These are phyloP conservation scores for Procambarus clarkii DNA, from an alignment of 1,140 invertebrate species.

Conservation along the genomic window DNA sequence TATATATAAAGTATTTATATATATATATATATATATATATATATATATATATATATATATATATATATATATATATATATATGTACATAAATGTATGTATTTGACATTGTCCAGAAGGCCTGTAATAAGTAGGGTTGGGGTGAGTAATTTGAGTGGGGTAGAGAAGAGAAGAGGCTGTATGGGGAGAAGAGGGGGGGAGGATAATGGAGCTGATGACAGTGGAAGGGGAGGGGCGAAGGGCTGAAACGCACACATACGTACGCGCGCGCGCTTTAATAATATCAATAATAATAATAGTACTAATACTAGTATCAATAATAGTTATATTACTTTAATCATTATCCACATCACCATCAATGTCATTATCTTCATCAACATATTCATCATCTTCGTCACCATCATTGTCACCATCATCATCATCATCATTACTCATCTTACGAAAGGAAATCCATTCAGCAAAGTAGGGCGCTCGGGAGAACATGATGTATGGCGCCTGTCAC, in stretches of 20 bases:
- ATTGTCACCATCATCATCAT: not conserved
- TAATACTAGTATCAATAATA: too few relatives aligned
- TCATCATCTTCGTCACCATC: not conserved
- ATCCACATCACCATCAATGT: too few relatives aligned
- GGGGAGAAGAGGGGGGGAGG: not conserved
- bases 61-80: too few relatives aligned
- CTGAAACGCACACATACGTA: not conserved
- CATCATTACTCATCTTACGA: too few relatives aligned
- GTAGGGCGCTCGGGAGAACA: slow-evolving; percentile 3
- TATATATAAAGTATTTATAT: not conserved
- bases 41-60: not conserved
- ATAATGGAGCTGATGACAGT: not conserved
- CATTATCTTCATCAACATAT: too few relatives aligned
- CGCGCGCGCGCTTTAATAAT: too few relatives aligned
- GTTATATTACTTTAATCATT: too few relatives aligned
- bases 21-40: slow-evolving; percentile 14
- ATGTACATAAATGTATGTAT: too few relatives aligned
- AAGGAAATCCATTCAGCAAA: too few relatives aligned
- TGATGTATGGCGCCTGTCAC: slow-evolving; percentile 47
- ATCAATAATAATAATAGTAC: too few relatives aligned
- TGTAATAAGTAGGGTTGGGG: too few relatives aligned
- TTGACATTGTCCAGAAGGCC: too few relatives aligned
- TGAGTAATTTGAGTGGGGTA: not conserved
- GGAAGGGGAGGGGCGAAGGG: not conserved
- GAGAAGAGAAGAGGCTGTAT: not conserved